Evolutionary conservation across 1,140 invertebrate species (phyloP).

Genomic region (Bombus sylvicola): DNA sequence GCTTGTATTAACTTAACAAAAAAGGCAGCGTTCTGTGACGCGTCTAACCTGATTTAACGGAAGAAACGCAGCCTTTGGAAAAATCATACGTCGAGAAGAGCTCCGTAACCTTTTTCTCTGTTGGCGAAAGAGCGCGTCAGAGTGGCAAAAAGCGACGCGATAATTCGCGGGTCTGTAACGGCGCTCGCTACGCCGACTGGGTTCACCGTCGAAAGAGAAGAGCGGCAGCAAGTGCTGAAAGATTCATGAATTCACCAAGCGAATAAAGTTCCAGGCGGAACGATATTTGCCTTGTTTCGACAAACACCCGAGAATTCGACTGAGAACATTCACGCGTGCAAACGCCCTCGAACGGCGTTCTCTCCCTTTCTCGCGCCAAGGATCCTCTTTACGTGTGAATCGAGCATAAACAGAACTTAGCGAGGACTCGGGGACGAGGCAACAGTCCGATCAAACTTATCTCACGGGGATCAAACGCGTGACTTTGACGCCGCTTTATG

Average conservation of each 20-base stretch:
- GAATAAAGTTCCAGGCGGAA: conserved; percentile 36
- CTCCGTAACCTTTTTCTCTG: background rate
- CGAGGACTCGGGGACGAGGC: too few species aligned
- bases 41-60: background rate
- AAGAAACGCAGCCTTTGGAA: background rate
- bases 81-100: background rate
- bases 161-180: conserved; percentile 14
- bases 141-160: background rate
- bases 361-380: background rate
- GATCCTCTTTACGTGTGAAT: conserved; percentile 15
- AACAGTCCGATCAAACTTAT: conserved; percentile 4
- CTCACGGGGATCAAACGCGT: background rate
- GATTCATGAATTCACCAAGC: conserved; percentile 42
- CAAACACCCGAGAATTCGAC: conserved; percentile 33
- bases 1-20: background rate
- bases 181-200: background rate
- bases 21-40: too few species aligned
- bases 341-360: background rate
- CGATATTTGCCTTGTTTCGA: conserved; percentile 52
- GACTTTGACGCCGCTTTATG: background rate
- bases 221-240: conserved; percentile 1
- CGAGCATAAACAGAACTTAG: background rate
- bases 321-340: background rate
- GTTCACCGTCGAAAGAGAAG: background rate
- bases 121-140: background rate